phyloP scores from a whole-genome alignment of 2,113 vertebrate genomes.

The Cyanocitta stelleri region DNA sequence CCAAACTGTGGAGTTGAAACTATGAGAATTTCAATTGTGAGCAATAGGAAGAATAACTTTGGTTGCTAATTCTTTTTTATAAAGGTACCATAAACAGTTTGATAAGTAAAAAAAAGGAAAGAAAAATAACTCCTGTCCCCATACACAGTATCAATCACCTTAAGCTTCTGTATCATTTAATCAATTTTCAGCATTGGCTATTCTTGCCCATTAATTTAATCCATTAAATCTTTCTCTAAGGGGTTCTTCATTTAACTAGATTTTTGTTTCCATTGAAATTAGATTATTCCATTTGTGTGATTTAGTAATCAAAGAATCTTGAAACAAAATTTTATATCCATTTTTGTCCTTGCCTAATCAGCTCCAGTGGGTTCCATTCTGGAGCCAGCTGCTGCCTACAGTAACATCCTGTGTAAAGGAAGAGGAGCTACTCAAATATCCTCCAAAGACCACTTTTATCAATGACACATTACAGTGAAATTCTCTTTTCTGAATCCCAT shows the following conservation, averaged over 20 bases:
- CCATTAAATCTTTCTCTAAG: not conserved
- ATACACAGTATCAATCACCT: not conserved
- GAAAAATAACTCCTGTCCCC: not conserved
- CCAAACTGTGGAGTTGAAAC: not conserved
- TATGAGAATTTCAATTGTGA: not conserved
- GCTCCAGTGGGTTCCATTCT: not conserved
- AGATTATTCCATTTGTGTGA: not conserved
- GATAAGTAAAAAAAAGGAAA: not conserved
- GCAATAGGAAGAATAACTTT: not conserved
- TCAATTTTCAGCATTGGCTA: not conserved
- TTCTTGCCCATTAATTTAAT: not conserved
- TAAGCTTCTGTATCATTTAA: not conserved
- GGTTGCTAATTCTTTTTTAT: not conserved
- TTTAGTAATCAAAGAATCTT: not conserved
- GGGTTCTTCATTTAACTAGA: not conserved
- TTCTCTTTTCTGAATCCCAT: not conserved
- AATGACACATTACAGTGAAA: not conserved
- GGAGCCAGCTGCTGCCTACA: not conserved
- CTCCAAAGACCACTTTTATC: not conserved
- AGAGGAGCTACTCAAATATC: not conserved
- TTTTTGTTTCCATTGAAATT: not conserved
- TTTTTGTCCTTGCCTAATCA: not conserved
- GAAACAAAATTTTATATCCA: not conserved
- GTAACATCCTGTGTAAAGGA: not conserved
- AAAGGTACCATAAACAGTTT: not conserved